Base-by-base conservation (phyloP, 2,797 vertebrate genomes). In the Coregonus sp. region DNA sequence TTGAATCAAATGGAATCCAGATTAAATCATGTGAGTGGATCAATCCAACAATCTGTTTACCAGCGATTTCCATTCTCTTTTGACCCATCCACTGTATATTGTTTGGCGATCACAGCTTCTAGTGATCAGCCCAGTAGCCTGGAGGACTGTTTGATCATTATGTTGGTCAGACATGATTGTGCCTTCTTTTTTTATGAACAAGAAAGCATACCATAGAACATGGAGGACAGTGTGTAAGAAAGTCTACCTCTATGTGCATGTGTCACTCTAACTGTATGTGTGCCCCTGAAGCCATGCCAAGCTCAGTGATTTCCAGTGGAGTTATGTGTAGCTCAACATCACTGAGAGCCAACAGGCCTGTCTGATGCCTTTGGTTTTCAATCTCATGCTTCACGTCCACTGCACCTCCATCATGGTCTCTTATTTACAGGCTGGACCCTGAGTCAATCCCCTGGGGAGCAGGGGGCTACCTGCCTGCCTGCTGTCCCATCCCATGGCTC, bases 361-460 rank as follows among this genome's bases (percentile, higher is more conserved):
- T 92, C 89, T 92, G 92, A 93, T 92, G 90, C 91, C 91, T 93
- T 91, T 91, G 93, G 90, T 93, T 94, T 94, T 92, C 91, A 95
- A 95, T 94, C 93, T 95, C 93, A 94, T 93, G 92, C 92, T 93
- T 93, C 92, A 94, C 90, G 87, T 92, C 89, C 82, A 85, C 92
- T 93, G 90, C 91, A 80, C 90, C 90, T 91, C 91, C 91, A 91
- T 93, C 93, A 93, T 89, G 86, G 89, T 83, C 90, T 90, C 86
- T 93, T 93, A 94, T 94, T 94, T 94, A 93, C 89, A 87, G 90
- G 84, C 91, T 83, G 84, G 90, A 90, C 89, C 78, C 78, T 88
- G 83, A 25, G 85, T 83, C 89, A 92, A 91, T 91, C 87, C 92
- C 89, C 85, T 86, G 87, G 40, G 40, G 40, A 47, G 40, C 40